phyloP scores from a whole-genome alignment of 2,888 invertebrate genomes.

The Sipha maydis region DNA sequence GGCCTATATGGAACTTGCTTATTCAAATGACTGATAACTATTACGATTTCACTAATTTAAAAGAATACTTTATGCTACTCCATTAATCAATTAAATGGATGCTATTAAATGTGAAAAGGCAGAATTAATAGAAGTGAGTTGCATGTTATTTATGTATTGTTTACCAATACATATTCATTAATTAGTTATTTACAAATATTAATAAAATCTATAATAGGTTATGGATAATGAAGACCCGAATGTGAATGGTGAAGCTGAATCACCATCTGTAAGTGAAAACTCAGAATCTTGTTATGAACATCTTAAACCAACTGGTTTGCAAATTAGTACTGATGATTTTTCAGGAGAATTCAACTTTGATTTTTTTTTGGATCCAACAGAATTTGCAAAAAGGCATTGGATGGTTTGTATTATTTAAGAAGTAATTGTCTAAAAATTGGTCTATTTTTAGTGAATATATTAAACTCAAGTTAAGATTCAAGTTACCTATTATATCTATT shows the following conservation, averaged over 20 bases:
- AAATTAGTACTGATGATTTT: constrained; percentile 62
- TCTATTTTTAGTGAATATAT: background rate
- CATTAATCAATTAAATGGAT: background rate
- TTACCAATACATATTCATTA: background rate
- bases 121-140: constrained; percentile 18
- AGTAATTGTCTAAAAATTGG: background rate
- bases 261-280: constrained; percentile 7
- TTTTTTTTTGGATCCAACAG: constrained; percentile 55
- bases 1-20: background rate
- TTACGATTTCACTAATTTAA: no score
- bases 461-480: no score
- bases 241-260: background rate
- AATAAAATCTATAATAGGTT: background rate
- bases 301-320: constrained; percentile 51
- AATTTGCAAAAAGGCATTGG: constrained; percentile 61
- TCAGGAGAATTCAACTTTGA: constrained; percentile 63
- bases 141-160: background rate
- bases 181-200: background rate
- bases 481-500: no score
- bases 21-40: no score
- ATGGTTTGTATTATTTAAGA: constrained; percentile 52
- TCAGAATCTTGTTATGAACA: constrained; percentile 27
- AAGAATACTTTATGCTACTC: background rate
- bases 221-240: background rate
- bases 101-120: constrained; percentile 4